phyloP scores from a whole-genome alignment of 2,797 vertebrate genomes.

The Acanthis flammea region DNA sequence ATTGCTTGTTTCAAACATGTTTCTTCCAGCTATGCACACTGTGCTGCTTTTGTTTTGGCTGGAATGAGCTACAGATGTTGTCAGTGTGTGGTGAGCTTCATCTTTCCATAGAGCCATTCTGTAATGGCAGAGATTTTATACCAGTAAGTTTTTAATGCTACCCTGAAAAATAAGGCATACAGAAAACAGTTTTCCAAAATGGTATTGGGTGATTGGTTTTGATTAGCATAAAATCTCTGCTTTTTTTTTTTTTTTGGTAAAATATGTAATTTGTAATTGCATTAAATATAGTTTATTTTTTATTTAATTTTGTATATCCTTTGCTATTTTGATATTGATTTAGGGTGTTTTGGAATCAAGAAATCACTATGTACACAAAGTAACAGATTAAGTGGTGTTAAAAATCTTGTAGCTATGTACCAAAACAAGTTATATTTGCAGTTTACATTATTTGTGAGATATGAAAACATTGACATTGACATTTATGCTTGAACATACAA shows the following conservation, averaged over 20 bases:
- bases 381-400: background rate
- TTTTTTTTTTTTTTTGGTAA: rapidly evolving
- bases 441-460: background rate
- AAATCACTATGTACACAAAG: background rate
- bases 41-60: background rate
- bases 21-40: background rate
- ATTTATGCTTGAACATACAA: background rate
- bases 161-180: background rate
- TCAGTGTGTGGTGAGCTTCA: background rate
- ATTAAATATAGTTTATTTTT: background rate
- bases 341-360: background rate
- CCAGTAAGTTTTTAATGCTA: background rate
- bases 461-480: background rate
- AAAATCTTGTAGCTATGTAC: background rate
- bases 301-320: background rate
- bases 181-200: background rate
- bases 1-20: background rate
- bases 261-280: background rate
- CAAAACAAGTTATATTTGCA: background rate
- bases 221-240: background rate
- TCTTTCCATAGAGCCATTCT: background rate
- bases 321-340: background rate
- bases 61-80: background rate
- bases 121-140: background rate
- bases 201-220: background rate